Base-by-base conservation (phyloP, 2,113 vertebrate genomes). In the Irena cyanogastra region DNA sequence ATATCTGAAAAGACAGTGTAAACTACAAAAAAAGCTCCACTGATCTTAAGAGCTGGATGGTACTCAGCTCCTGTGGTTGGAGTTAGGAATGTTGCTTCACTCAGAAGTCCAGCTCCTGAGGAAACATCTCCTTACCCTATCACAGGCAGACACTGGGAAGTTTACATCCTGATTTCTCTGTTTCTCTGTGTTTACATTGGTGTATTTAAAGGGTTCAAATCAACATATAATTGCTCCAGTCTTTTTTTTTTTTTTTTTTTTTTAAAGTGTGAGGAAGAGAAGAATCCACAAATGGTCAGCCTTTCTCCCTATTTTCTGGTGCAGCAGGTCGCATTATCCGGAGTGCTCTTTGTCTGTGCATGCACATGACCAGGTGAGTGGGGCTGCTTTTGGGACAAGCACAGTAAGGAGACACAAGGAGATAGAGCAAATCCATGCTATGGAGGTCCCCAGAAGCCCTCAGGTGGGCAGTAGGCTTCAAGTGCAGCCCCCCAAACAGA, bases 301-400 rank as follows among this genome's bases (percentile, higher is more conserved):
- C n/a, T 37, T 70, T 70, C 11, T 76, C 26, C 23, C 44, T 45
- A 8, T 59, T 76, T 78, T 72, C 37, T 59, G 41, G 7, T 42
- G 31, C 13, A 30, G 7, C 12, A 42, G 24, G 53, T 30, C 19
- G 47, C 2, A 9, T 31, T 27, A 65, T 44, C n/a, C 37, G 60
- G 20, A 59, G 5, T 4, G 3, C 6, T 18, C 5, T 70, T 49
- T 52, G 35, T 4, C 44, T 44, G 10, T 23, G 2, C 12, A 17
- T 26, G 64, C 30, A 41, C 13, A 17, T 0, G 0, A 71, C 18
- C 33, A 31, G 35, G 12, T 41, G 12, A 64, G 14, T 24, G 15
- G 45, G 6, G 16, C 4, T 90, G 28, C 2, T 54, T 23, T 81
- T 79, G 49, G 30, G n/a, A 78, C 20, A 2, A 64, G 3, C 3